Conservation (phyloP, 2,113 vertebrate species). For the Mesembrinibis cayennensis region DNA sequence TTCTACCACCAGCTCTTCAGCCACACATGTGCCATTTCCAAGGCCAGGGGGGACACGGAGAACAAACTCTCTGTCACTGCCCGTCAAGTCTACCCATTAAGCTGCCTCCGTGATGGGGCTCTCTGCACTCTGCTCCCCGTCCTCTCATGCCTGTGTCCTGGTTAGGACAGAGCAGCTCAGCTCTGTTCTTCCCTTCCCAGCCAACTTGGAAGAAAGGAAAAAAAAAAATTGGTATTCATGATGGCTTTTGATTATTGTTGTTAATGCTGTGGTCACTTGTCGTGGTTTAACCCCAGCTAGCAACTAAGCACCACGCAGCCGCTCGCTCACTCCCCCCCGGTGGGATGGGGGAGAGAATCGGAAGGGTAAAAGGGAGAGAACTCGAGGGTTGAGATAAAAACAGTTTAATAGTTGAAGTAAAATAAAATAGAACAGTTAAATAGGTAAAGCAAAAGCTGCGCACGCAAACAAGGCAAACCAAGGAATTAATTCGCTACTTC, state of each 20-base stretch:
- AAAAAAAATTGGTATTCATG: accelerated
- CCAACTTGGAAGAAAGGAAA: not conserved
- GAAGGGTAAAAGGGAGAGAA: too few species aligned
- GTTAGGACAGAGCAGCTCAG: not conserved
- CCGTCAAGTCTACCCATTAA: not conserved
- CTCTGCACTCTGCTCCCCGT: not conserved
- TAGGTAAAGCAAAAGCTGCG: too few species aligned
- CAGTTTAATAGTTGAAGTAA: too few species aligned
- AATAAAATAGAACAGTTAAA: too few species aligned
- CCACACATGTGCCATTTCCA: not conserved
- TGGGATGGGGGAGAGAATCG: too few species aligned
- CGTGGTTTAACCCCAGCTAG: too few species aligned
- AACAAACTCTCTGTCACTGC: not conserved
- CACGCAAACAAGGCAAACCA: too few species aligned
- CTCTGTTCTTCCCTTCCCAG: not conserved
- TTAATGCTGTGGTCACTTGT: not conserved
- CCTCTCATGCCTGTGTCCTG: not conserved
- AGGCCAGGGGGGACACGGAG: not conserved
- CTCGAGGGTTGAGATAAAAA: too few species aligned
- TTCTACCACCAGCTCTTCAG: not conserved
- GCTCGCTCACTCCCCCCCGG: too few species aligned
- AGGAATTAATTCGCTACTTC: too few species aligned
- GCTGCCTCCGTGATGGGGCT: not conserved
- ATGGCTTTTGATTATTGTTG: not conserved
- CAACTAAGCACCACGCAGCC: too few species aligned